Conservation (phyloP, 2,888 invertebrate genomes). For the Stomorhina lunata region DNA sequence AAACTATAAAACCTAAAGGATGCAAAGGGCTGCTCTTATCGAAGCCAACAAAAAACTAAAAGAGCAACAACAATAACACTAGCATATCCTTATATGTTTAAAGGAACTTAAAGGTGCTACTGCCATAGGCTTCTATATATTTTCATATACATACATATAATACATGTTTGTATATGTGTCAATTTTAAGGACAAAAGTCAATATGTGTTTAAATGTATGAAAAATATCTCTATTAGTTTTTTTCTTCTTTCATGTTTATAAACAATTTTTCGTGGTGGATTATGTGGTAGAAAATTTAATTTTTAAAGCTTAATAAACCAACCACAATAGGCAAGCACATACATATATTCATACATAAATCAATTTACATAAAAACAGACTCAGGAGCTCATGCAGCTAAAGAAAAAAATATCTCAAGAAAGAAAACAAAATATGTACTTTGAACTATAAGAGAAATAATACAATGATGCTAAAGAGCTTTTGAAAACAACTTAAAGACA, state of each 20-base stretch:
- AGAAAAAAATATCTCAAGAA: too few species aligned
- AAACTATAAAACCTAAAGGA: slow-evolving; percentile 12
- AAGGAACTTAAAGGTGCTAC: not conserved
- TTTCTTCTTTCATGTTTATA: not conserved
- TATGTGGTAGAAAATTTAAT: slow-evolving; percentile 62
- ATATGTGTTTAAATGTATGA: not conserved
- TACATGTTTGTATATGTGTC: not conserved
- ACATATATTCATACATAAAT: too few species aligned
- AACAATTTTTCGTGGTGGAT: slow-evolving; percentile 28
- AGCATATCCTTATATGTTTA: slow-evolving; percentile 1
- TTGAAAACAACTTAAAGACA: too few species aligned
- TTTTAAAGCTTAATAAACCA: slow-evolving; percentile 55
- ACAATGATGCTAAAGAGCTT: too few species aligned
- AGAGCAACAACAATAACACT: slow-evolving; percentile 27
- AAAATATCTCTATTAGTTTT: not conserved
- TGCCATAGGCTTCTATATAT: not conserved
- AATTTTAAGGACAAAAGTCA: slow-evolving; percentile 43
- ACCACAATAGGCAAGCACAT: slow-evolving; percentile 41
- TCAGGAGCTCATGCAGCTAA: too few species aligned
- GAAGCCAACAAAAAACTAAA: slow-evolving; percentile 21
- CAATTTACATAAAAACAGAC: too few species aligned
- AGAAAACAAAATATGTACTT: too few species aligned
- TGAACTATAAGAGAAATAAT: too few species aligned
- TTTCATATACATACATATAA: not conserved
- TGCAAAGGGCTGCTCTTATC: slow-evolving; percentile 32